Conservation (phyloP, 2,888 invertebrate species). For the Diachrysia chrysitis region DNA sequence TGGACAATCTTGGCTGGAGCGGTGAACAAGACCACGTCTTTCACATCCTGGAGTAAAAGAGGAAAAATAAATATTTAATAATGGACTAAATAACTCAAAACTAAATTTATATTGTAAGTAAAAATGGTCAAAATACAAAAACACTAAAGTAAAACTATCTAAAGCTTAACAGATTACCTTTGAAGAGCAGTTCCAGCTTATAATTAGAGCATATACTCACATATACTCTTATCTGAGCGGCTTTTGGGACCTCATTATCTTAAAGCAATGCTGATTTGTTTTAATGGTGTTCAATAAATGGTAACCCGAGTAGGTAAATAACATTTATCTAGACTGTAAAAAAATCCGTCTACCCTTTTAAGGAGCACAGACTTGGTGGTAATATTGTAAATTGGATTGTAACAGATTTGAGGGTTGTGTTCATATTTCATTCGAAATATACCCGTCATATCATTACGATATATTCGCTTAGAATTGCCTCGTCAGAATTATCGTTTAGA, state of each 20-base stretch:
- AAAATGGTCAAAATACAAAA: no score
- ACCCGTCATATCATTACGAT: neutral
- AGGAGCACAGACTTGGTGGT: neutral
- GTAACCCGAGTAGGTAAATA: no score
- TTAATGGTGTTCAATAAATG: slow-evolving; percentile 13
- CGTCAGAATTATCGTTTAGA: neutral
- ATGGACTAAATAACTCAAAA: no score
- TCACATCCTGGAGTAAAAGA: slow-evolving; percentile 84
- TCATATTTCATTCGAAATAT: neutral
- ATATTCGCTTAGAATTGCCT: neutral
- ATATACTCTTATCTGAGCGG: no score
- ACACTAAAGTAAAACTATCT: no score
- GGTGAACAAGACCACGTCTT: slow-evolving; percentile 87
- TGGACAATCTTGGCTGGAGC: slow-evolving; percentile 79
- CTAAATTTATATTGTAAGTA: no score
- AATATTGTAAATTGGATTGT: slow-evolving; percentile 3
- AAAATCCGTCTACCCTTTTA: neutral
- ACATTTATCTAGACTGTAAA: neutral
- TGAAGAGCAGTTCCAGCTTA: no score
- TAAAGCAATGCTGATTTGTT: no score
- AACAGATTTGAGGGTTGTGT: slow-evolving; percentile 1
- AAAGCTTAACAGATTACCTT: no score
- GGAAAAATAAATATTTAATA: no score
- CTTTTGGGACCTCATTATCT: no score
- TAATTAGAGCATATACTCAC: no score